Evolutionary conservation across 2,113 vertebrate species (phyloP), one percentile per base, ranked within the genome.

Genomic region (Lucifuga dentata): DNA sequence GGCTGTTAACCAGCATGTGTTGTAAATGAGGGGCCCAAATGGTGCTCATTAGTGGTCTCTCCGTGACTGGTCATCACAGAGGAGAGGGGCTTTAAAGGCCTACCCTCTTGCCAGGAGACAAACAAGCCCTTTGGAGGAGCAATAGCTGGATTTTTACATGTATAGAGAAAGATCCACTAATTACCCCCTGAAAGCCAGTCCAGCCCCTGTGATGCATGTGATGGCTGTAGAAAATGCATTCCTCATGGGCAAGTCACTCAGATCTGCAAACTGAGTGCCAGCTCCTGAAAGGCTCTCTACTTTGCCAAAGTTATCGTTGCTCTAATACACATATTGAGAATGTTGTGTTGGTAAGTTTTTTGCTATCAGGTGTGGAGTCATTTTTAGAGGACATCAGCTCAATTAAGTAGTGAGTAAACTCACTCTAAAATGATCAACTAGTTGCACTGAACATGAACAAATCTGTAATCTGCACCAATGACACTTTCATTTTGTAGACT

Each of bases 41-140:
- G 78, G 85, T 81, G 58, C 86, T 90, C 86, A 90, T 91, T 90
- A 91, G 81, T 59, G 61, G 45, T 68, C 69, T 66, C 73, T 83
- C 75, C 71, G 76, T 73, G 68, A 49, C 69, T 23, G 67, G 65
- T 68, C 73, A 76, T 80, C 73, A 65, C 56, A 73, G 51, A 58
- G 41, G 49, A 74, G 59, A 57, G 17, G 40, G 62, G 52, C 44
- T 69, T 83, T 58, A 49, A 76, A 68, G 49, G 33, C 50, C 44
- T 9, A 33, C 51, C 38, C 38, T 63, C 24, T 57, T 76, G 70
- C 75, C 64, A 76, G 38, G 62, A 71, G 59, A 80, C 66, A 73
- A 83, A 83, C 53, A 58, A 65, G 45, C 29, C 35, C 48, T 13
- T 6, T 7, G 12, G 55, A 68, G 56, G 38, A 66, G 66, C 56